Evolutionary conservation across 2,113 vertebrate species (phyloP).

Genomic region (Megaptera novaeangliae): DNA sequence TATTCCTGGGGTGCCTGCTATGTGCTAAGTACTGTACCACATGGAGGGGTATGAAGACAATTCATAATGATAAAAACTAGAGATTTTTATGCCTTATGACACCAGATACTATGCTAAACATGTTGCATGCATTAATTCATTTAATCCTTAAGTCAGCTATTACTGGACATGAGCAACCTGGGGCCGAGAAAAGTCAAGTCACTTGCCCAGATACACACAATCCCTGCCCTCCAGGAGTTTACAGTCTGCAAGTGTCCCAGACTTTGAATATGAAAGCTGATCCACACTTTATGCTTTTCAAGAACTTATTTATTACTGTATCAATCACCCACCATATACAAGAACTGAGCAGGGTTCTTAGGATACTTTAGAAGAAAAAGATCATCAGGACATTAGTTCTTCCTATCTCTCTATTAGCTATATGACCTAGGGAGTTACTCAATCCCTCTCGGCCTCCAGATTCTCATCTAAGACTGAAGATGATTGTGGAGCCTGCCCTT

Average conservation of each 20-base stretch:
- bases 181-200: background rate
- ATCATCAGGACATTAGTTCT: background rate
- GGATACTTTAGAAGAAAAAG: background rate
- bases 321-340: background rate
- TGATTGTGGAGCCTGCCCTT: background rate
- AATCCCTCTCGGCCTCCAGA: background rate
- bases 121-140: background rate
- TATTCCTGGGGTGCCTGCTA: background rate
- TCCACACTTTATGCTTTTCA: background rate
- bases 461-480: background rate
- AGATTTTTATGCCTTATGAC: too few species aligned
- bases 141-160: background rate
- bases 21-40: background rate
- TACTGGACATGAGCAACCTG: background rate
- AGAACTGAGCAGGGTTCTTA: background rate
- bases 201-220: background rate
- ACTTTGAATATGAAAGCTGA: background rate
- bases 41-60: background rate
- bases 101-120: background rate
- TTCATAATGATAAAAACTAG: background rate
- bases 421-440: accelerated
- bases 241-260: background rate
- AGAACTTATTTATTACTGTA: background rate
- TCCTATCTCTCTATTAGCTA: background rate
- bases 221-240: background rate